Base-by-base conservation (phyloP, 1,140 invertebrate genomes). In the Galendromus occidentalis region DNA sequence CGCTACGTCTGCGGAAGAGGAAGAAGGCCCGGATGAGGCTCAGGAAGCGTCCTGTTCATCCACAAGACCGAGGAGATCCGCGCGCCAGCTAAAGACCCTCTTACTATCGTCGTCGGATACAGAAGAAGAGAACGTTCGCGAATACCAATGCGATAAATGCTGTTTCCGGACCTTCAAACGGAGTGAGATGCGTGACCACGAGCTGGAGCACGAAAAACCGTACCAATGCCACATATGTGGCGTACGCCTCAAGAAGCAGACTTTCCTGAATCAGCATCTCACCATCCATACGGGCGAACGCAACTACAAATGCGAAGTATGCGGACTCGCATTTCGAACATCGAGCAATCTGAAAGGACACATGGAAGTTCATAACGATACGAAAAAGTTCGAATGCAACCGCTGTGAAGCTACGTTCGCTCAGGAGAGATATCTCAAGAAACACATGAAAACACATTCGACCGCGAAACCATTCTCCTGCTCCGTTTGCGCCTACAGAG, bases 331-430 rank as follows among this genome's bases (percentile, higher is more conserved):
- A 45, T 67, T 67, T 45, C 30, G n/a, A 9, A 64, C 47, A 29
- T 65, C 64, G 18, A 41, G 42, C 6, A 45, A 65, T 67, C 42
- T 67, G 18, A 69, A 63, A 51, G 33, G 44, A 28, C 64, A 66
- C 20, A 63, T 65, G 28, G 30, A 9, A 6, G 20, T 33, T 25
- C 29, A 44, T 67, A 44, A 67, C 51, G 51, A 59, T 25, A 59
- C 51, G 51, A 59, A 59, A 25, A 59, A 25, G 22, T 92, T 89
- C 77, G 88, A 86, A 71, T 93, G 90, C 72, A 78, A 81, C 5
- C 74, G 85, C 51, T 88, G 86, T 71, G 76, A 78, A 6, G 83
- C 82, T 18, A 5, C 20, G 42, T 69, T 72, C 44, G 22, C 42
- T 41, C 39, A 51, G 7, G 65, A 67, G n/a, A 41, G 42, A 22